Percentiles rank a stretch among this genome's conserved stretches.
Evolutionary conservation across 2,797 vertebrate genomes (phyloP).

Genomic region (Ciconia nigra): DNA sequence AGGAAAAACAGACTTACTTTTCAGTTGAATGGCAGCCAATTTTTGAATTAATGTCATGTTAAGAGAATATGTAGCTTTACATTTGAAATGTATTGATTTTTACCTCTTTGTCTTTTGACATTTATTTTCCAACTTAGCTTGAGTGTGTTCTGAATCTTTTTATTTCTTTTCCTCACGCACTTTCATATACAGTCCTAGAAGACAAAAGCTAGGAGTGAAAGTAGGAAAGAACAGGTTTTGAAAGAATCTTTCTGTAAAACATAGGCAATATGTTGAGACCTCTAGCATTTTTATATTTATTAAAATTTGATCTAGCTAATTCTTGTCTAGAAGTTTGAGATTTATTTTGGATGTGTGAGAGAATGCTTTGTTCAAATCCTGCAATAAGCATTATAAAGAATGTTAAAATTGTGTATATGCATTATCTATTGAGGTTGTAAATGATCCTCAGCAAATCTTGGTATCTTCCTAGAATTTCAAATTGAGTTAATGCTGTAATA

Average conservation of each 20-base stretch:
- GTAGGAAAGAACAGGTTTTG: neutral
- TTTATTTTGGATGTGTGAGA: neutral
- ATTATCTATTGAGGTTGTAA: neutral
- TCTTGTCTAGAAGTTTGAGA: neutral
- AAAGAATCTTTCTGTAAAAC: neutral
- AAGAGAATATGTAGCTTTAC: neutral
- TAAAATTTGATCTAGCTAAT: neutral
- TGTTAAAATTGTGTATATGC: neutral
- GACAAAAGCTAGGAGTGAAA: neutral
- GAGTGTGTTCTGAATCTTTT: neutral
- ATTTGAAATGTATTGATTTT: slow-evolving; percentile 50
- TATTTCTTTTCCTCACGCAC: neutral
- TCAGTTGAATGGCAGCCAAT: neutral
- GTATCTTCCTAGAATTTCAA: neutral
- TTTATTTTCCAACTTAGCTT: slow-evolving; percentile 17
- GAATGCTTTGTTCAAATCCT: neutral
- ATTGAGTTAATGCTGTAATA: neutral
- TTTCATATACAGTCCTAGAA: neutral
- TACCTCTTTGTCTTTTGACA: slow-evolving; percentile 2
- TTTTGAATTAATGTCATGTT: slow-evolving; percentile 25
- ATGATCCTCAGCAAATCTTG: neutral
- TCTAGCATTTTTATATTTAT: neutral
- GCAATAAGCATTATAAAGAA: neutral
- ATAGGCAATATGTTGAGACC: neutral
- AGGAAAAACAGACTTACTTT: neutral